Conservation (phyloP, 1,140 invertebrate genomes). For the Druon quercuslanigerum region DNA sequence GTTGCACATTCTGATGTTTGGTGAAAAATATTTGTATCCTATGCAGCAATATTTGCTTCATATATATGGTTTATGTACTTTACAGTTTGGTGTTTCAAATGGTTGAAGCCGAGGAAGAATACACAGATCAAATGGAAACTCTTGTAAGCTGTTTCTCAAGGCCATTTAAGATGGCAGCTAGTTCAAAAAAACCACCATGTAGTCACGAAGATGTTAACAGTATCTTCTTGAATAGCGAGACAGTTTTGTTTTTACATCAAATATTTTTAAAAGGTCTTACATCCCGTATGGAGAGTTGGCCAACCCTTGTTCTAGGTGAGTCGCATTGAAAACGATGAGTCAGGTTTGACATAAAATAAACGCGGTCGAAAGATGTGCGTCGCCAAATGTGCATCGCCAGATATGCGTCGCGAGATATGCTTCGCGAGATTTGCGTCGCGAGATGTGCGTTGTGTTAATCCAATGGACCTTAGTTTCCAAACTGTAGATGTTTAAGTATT, state of each 20-base stretch:
- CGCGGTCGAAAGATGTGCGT: no score
- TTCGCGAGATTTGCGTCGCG: no score
- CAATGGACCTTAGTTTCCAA: no score
- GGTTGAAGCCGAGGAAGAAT: constrained; percentile 94
- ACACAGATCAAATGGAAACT: constrained; percentile 93
- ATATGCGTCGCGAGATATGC: no score
- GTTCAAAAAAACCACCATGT: constrained; percentile 94
- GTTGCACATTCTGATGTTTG: constrained; percentile 2
- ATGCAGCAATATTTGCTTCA: constrained; percentile 2
- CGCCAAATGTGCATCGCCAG: no score
- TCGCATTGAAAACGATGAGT: not conserved
- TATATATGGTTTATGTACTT: constrained; percentile 27
- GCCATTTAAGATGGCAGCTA: constrained; percentile 95
- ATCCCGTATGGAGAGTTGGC: constrained; percentile 94
- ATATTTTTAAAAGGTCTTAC: constrained; percentile 96
- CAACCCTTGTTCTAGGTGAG: constrained; percentile 89
- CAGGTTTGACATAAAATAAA: no score
- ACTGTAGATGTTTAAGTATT: no score
- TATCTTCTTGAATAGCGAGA: constrained; percentile 96
- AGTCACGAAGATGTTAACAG: constrained; percentile 96
- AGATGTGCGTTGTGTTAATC: no score
- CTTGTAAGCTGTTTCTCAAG: constrained; percentile 94
- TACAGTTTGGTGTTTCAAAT: constrained; percentile 92
- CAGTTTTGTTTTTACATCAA: constrained; percentile 94
- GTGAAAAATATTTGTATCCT: not conserved